Base-by-base conservation (phyloP, 2,797 vertebrate genomes). In the Furcifer pardalis region DNA sequence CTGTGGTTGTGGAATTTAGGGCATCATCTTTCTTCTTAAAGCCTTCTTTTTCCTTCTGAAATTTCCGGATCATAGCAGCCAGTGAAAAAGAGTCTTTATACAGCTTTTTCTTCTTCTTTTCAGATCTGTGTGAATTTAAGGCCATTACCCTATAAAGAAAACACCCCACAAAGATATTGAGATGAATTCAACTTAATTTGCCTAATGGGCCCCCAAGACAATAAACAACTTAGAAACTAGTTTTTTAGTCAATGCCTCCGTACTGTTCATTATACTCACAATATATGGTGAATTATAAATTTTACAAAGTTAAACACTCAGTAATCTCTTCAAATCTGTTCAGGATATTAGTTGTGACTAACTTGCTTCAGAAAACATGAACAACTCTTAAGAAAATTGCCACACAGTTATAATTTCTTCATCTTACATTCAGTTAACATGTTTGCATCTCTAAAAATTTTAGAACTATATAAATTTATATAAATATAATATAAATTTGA, bases 41-140 rank as follows among this genome's bases (percentile, higher is more conserved):
- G 87, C 97, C 97, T 90, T 98, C 98, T 91, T 99, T 99, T 94
- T 99, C 98, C 75, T 97, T 96, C 79, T 97, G 97, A 96, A 99
- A 99, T 94, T 99, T 98, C 19, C 97, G 96, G 87, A 99, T 94
- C 98, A 99, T 99, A 95, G 98, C 98, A 88, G 98, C 98, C 90
- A 99, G 93, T 89, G 97, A 97, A 81, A 98, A 91, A 0, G 98
- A 97, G 77, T 99, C 98, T 94, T 98, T 99, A 95, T 98, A 98
- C 78, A 98, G 94, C 92, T 98, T 98, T 96, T 99, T 99, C 95
- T 98, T 97, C 96, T 99, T 99, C 95, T 99, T 99, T 85, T 99
- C 98, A n/a, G 98, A 97, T 17, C 98, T 98, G 90, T 98, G 97
- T 87, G 97, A 95, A 91, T 97, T 98, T 90, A 99, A 97, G 90